phyloP scores from a whole-genome alignment of 2,888 invertebrate species.

The Rhogogaster chlorosoma region DNA sequence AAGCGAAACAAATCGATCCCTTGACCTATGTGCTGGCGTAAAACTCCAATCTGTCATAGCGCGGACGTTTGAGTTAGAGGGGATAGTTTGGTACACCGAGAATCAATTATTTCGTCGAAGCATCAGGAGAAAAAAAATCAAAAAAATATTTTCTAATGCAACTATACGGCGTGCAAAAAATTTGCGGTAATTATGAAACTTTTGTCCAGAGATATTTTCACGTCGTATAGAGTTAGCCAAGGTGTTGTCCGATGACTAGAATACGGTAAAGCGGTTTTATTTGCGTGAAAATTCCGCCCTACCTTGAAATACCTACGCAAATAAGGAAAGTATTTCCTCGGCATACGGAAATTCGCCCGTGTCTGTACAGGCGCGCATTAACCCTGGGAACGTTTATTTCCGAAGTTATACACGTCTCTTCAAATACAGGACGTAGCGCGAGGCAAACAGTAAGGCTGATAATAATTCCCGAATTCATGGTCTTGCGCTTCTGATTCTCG shows the following conservation, averaged over 20 bases:
- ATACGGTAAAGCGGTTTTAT: not conserved
- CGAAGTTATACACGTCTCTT: not conserved
- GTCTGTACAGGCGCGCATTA: not conserved
- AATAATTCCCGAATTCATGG: not conserved
- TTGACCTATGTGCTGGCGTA: not conserved
- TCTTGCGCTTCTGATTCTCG: not conserved
- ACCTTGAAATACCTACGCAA: not conserved
- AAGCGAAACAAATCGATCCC: constrained; percentile 41
- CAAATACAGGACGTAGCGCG: not conserved
- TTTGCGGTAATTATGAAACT: no score
- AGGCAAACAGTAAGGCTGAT: not conserved
- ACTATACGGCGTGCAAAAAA: no score
- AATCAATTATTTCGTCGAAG: no score
- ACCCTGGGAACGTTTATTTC: not conserved
- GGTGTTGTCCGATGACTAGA: not conserved
- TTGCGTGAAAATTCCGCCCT: not conserved
- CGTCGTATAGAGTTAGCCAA: no score
- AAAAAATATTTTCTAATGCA: no score
- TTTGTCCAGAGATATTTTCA: no score
- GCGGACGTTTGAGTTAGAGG: not conserved
- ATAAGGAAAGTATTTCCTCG: not conserved
- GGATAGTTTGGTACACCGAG: not conserved
- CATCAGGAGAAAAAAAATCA: no score
- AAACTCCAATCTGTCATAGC: constrained; percentile 38
- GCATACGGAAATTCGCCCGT: not conserved